A percentile compares a stretch with the other conserved stretches of the same genome.
These are phyloP conservation scores for Hecatera dysodea DNA, from an alignment of 2,888 invertebrate genomes.

Conservation along the genomic window DNA sequence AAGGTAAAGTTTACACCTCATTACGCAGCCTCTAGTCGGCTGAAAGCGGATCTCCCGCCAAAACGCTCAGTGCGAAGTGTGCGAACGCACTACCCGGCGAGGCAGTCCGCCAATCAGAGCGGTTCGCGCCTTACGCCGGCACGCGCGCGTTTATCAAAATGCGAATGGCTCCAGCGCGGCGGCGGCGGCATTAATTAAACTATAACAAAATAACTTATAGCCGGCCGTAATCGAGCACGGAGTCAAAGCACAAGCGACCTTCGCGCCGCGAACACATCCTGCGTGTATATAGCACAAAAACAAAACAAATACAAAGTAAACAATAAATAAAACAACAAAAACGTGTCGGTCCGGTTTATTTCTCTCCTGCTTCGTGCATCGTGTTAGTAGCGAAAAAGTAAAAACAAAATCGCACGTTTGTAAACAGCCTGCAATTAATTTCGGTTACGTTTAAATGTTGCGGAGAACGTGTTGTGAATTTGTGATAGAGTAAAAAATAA, in stretches of 20 bases:
- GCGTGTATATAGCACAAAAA: constrained; percentile 71
- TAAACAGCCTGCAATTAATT: constrained; percentile 62
- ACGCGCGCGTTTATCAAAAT: constrained; percentile 86
- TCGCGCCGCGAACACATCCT: constrained; percentile 78
- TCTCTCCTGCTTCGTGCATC: constrained; percentile 72
- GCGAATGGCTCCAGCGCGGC: constrained; percentile 76
- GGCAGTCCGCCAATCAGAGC: constrained; percentile 84
- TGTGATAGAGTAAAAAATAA: not conserved
- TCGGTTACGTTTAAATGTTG: constrained; percentile 61
- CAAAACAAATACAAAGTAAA: constrained; percentile 73
- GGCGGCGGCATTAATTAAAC: constrained; percentile 74
- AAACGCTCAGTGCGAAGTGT: constrained; percentile 70
- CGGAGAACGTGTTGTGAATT: constrained; percentile 40
- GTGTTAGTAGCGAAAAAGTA: constrained; percentile 71
- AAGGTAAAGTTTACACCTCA: constrained; percentile 68
- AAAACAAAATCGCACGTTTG: constrained; percentile 69
- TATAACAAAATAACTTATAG: constrained; percentile 84
- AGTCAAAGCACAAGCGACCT: constrained; percentile 77
- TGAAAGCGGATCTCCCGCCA: constrained; percentile 83
- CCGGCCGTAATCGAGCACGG: constrained; percentile 68
- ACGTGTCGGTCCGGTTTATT: constrained; percentile 79
- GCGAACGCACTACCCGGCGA: constrained; percentile 66
- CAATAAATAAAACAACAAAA: constrained; percentile 80
- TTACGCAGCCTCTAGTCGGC: constrained; percentile 66
- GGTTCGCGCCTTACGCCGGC: constrained; percentile 82